Percentiles rank a stretch among this genome's conserved stretches.
Evolutionary conservation across 2,888 invertebrate species (phyloP).

Genomic region (Chrysopilus asiliformis): DNA sequence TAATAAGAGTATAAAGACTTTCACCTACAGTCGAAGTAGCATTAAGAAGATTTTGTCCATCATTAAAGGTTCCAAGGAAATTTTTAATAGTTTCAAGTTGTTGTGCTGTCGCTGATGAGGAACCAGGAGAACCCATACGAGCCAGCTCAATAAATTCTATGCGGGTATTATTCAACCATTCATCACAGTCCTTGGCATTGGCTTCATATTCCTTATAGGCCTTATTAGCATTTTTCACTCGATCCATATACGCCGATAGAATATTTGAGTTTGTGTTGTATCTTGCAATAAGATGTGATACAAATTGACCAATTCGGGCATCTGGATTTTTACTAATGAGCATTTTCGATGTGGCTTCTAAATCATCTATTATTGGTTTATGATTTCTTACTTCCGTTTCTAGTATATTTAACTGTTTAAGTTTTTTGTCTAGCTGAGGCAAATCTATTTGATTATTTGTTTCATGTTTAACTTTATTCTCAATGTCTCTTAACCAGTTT

Average conservation of each 20-base stretch:
- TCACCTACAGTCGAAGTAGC: slow-evolving; percentile 78
- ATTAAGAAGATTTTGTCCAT: slow-evolving; percentile 64
- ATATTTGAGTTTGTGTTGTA: slow-evolving; percentile 64
- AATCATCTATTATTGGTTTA: slow-evolving; percentile 49
- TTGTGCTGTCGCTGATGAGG: slow-evolving; percentile 57
- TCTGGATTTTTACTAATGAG: slow-evolving; percentile 68
- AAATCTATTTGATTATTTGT: slow-evolving; percentile 57
- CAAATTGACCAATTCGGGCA: slow-evolving; percentile 67
- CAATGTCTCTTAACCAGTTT: slow-evolving; percentile 66
- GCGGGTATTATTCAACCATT: slow-evolving; percentile 67
- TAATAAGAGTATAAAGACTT: slow-evolving; percentile 71
- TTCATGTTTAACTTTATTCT: slow-evolving; percentile 59
- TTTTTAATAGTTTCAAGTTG: slow-evolving; percentile 61
- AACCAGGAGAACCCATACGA: slow-evolving; percentile 53
- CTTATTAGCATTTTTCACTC: slow-evolving; percentile 54
- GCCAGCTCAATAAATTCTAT: slow-evolving; percentile 59
- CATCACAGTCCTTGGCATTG: slow-evolving; percentile 57
- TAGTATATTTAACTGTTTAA: slow-evolving; percentile 48
- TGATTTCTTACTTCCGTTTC: slow-evolving; percentile 51
- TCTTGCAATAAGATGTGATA: slow-evolving; percentile 60
- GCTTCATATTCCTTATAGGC: slow-evolving; percentile 52
- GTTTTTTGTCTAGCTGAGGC: slow-evolving; percentile 53
- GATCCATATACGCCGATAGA: slow-evolving; percentile 53
- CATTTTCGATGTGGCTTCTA: slow-evolving; percentile 54
- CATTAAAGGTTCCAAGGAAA: slow-evolving; percentile 47